phyloP scores from a whole-genome alignment of 2,888 invertebrate genomes.

The Molanna angustata region DNA sequence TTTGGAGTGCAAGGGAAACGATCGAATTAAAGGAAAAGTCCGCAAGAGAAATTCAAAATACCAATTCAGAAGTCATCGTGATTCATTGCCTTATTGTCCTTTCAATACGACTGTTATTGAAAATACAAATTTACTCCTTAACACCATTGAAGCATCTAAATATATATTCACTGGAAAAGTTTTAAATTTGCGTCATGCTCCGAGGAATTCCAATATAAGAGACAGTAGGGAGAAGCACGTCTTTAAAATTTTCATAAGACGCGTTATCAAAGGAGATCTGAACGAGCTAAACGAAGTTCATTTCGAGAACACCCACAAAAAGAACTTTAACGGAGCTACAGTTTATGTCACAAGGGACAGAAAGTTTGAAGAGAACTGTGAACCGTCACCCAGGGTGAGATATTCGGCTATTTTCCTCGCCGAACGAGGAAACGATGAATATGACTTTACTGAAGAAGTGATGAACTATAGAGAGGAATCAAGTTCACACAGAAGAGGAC shows the following conservation, averaged over 20 bases:
- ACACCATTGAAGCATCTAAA: conserved; percentile 51
- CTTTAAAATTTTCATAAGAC: conserved; percentile 49
- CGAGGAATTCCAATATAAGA: conserved; percentile 38
- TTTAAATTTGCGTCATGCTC: conserved; percentile 42
- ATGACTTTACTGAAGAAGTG: conserved; percentile 37
- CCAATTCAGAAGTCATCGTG: conserved; percentile 47
- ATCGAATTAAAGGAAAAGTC: conserved; percentile 50
- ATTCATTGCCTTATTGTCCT: conserved; percentile 47
- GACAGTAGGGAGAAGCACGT: conserved; percentile 43
- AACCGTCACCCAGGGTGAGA: conserved; percentile 48
- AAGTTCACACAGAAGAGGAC: conserved; percentile 40
- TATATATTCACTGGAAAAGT: conserved; percentile 56
- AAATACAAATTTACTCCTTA: conserved; percentile 53
- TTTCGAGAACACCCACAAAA: conserved; percentile 41
- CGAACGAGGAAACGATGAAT: conserved; percentile 30
- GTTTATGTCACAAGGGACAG: conserved; percentile 44
- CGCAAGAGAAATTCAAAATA: conserved; percentile 42
- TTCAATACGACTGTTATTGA: conserved; percentile 54
- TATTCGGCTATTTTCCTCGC: conserved; percentile 53
- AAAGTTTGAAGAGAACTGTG: conserved; percentile 43
- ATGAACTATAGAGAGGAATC: conserved; percentile 18
- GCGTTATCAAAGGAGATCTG: conserved; percentile 50
- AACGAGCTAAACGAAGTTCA: conserved; percentile 46
- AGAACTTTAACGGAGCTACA: conserved; percentile 46
- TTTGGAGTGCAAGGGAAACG: conserved; percentile 21